Percentiles rank a stretch among this genome's conserved stretches.
Conservation (phyloP, 2,888 invertebrate genomes). For the Chalcis sispes region DNA sequence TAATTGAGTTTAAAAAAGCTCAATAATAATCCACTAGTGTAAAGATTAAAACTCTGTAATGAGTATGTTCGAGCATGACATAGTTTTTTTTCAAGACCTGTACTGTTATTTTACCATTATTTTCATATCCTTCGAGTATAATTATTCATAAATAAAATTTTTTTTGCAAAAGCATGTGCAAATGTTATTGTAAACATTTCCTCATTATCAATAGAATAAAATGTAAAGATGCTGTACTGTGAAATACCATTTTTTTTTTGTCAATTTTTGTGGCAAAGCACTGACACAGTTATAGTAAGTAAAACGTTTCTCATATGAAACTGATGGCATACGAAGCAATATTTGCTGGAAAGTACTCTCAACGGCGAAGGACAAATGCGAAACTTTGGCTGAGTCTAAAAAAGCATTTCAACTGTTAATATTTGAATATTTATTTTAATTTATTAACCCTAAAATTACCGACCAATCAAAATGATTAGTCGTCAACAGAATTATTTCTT, state of each 20-base stretch:
- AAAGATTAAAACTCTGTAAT: slow-evolving; percentile 34
- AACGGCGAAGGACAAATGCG: neutral
- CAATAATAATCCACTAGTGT: slow-evolving; percentile 11
- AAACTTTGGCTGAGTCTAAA: neutral
- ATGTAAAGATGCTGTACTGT: slow-evolving; percentile 14
- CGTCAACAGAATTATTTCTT: no score
- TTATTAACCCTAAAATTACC: no score
- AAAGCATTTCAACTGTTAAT: neutral
- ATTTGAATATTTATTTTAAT: slow-evolving; percentile 22
- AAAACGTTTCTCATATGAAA: slow-evolving; percentile 22
- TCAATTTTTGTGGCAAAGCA: neutral
- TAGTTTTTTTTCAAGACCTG: slow-evolving; percentile 41
- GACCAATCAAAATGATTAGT: no score
- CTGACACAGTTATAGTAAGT: neutral
- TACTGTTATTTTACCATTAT: slow-evolving; percentile 28
- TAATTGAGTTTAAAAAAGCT: slow-evolving; percentile 23
- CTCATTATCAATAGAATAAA: slow-evolving; percentile 7
- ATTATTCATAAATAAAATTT: slow-evolving; percentile 7
- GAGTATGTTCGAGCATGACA: slow-evolving; percentile 21
- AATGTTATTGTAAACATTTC: neutral
- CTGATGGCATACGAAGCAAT: slow-evolving; percentile 7
- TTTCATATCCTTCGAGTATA: slow-evolving; percentile 14
- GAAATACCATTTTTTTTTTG: slow-evolving; percentile 18
- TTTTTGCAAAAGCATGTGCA: neutral
- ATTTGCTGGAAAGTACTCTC: slow-evolving; percentile 23